These are phyloP conservation scores for Cantharis flavilabris DNA, from an alignment of 2,888 invertebrate genomes.

Conservation along the genomic window DNA sequence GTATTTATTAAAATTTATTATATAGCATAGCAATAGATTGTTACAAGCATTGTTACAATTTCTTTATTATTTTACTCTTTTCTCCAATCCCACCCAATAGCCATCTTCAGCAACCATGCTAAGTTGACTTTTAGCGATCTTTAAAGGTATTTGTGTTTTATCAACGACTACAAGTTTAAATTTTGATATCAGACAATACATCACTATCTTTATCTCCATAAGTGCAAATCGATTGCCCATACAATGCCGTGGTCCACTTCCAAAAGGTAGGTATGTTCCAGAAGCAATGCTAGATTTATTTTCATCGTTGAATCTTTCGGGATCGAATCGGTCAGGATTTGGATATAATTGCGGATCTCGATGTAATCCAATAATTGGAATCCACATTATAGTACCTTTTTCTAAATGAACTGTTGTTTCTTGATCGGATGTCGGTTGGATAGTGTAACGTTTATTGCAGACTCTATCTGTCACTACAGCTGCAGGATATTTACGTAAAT, in stretches of 20 bases:
- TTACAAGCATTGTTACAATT: no score
- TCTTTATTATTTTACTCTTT: no score
- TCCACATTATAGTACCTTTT: slow-evolving; percentile 30
- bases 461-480: slow-evolving; percentile 34
- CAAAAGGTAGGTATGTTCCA: slow-evolving; percentile 43
- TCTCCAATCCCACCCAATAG: no score
- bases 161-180: slow-evolving; percentile 16
- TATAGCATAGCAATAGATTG: no score
- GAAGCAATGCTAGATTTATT: slow-evolving; percentile 58
- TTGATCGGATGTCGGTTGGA: slow-evolving; percentile 27
- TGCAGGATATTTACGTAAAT: slow-evolving; percentile 43
- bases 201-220: no score
- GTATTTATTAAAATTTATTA: no score
- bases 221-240: no score
- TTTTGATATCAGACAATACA: no score
- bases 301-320: slow-evolving; percentile 56
- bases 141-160: slow-evolving; percentile 43
- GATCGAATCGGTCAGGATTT: slow-evolving; percentile 47
- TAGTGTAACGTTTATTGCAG: slow-evolving; percentile 37
- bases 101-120: no score
- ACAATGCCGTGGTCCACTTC: no score
- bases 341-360: slow-evolving; percentile 42
- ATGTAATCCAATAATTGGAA: slow-evolving; percentile 43
- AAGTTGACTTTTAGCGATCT: not conserved
- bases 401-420: slow-evolving; percentile 33